Conservation (phyloP, 2,113 vertebrate species). For the Notothenia rossii region DNA sequence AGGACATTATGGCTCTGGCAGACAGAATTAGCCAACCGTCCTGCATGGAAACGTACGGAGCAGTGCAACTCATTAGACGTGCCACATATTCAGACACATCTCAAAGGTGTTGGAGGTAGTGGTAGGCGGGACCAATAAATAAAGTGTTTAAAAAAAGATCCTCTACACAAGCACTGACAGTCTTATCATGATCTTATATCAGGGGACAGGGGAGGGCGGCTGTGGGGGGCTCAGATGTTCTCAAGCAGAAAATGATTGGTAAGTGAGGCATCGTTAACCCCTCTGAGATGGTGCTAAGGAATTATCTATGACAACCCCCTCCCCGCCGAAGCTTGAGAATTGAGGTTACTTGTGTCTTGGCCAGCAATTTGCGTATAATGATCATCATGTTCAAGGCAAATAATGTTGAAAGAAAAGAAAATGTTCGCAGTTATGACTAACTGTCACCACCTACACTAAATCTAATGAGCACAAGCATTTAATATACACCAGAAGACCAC, state of each 20-base stretch:
- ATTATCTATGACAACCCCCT: constrained; percentile 44
- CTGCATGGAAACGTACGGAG: no score
- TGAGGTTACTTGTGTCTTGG: constrained; percentile 63
- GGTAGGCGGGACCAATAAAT: no score
- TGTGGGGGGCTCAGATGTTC: constrained; percentile 45
- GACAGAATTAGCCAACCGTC: no score
- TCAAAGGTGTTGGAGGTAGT: no score
- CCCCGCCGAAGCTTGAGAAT: constrained; percentile 40
- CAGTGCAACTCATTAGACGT: no score
- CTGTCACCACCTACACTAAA: constrained; percentile 66
- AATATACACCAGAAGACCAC: constrained; percentile 49
- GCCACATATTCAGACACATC: no score
- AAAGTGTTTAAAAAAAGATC: constrained; percentile 42
- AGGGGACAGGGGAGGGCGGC: constrained; percentile 26
- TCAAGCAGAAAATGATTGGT: constrained; percentile 76
- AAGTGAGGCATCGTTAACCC: constrained; percentile 68
- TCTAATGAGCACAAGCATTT: constrained; percentile 58
- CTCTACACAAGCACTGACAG: constrained; percentile 74
- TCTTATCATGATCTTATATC: constrained; percentile 76
- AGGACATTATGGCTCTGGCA: no score
- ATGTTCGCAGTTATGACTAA: constrained; percentile 57
- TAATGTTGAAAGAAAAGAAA: constrained; percentile 26
- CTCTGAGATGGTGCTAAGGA: constrained; percentile 47
- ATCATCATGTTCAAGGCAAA: constrained; percentile 59
- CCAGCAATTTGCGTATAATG: constrained; percentile 60